A percentile compares a stretch with the other conserved stretches of the same genome.
Evolutionary conservation across 2,113 vertebrate genomes (phyloP).

Genomic region (Leucosticte australis): DNA sequence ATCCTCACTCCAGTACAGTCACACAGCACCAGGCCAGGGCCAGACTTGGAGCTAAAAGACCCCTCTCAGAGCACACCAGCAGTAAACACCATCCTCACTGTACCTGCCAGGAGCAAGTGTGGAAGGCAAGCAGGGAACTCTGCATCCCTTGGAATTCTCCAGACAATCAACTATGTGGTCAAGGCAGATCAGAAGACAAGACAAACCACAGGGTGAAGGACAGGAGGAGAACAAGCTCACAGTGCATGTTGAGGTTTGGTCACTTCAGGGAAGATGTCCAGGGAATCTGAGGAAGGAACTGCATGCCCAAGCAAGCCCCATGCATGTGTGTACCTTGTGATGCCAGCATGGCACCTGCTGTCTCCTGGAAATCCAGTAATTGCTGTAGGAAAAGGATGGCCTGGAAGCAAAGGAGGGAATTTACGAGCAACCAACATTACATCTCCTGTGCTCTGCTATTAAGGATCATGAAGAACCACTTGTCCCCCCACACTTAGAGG

Average conservation of each 20-base stretch:
- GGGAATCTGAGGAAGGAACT: neutral
- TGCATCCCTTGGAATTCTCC: neutral
- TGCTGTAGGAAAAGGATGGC: constrained; percentile 97
- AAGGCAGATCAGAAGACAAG: neutral
- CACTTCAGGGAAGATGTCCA: neutral
- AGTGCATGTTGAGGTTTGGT: neutral
- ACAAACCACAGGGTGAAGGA: constrained; percentile 16
- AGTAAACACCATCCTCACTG: neutral
- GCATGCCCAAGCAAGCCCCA: neutral
- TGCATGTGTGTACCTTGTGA: constrained; percentile 87
- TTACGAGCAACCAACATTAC: neutral
- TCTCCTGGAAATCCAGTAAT: constrained; percentile 96
- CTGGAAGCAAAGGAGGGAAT: constrained; percentile 63
- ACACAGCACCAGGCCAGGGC: neutral
- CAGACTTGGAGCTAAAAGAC: neutral
- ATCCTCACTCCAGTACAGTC: neutral
- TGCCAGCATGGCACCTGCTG: constrained; percentile 94
- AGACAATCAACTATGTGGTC: neutral
- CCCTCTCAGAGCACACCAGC: neutral
- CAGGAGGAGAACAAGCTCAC: constrained; percentile 1
- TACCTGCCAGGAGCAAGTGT: neutral
- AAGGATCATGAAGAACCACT: neutral
- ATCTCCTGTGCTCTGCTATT: neutral
- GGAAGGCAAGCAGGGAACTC: neutral
- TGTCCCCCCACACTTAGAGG: neutral